A percentile compares a stretch with the other conserved stretches of the same genome.
phyloP scores from a whole-genome alignment of 2,888 invertebrate genomes.

The Zaprionus obscuricornis region DNA sequence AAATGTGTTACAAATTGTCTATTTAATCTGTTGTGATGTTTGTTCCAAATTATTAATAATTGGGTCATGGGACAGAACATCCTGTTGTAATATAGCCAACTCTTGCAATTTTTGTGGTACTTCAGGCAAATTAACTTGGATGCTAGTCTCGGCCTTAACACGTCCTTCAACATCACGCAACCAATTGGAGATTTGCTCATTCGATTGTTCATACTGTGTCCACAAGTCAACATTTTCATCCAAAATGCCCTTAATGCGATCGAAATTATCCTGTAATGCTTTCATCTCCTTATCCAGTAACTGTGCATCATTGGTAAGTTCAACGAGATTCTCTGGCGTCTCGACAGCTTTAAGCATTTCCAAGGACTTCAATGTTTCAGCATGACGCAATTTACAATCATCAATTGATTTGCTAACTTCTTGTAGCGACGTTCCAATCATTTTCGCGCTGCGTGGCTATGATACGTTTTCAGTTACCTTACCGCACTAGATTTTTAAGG shows the following conservation, averaged over 20 bases:
- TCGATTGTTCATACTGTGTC: constrained; percentile 91
- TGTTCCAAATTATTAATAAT: constrained; percentile 88
- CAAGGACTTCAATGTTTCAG: constrained; percentile 89
- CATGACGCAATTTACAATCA: constrained; percentile 88
- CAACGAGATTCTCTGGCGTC: constrained; percentile 87
- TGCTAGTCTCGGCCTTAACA: constrained; percentile 89
- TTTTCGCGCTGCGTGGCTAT: constrained; percentile 93
- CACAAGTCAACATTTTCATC: constrained; percentile 90
- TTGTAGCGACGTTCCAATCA: constrained; percentile 88
- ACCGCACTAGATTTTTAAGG: constrained; percentile 94
- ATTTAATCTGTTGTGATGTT: constrained; percentile 89
- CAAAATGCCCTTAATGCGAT: constrained; percentile 87
- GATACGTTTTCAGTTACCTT: constrained; percentile 91
- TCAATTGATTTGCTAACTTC: constrained; percentile 90
- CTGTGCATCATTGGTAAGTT: constrained; percentile 88
- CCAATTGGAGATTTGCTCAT: constrained; percentile 90
- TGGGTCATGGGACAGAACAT: constrained; percentile 87
- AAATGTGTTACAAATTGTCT: constrained; percentile 92
- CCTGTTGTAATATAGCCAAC: constrained; percentile 86
- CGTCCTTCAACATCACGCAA: constrained; percentile 91
- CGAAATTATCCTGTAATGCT: constrained; percentile 87
- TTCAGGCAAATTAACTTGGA: constrained; percentile 87
- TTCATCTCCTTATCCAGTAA: constrained; percentile 89
- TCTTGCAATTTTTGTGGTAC: constrained; percentile 89
- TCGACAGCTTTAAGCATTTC: constrained; percentile 89